Conservation (phyloP, 2,113 vertebrate genomes). For the Casuarius casuarius region DNA sequence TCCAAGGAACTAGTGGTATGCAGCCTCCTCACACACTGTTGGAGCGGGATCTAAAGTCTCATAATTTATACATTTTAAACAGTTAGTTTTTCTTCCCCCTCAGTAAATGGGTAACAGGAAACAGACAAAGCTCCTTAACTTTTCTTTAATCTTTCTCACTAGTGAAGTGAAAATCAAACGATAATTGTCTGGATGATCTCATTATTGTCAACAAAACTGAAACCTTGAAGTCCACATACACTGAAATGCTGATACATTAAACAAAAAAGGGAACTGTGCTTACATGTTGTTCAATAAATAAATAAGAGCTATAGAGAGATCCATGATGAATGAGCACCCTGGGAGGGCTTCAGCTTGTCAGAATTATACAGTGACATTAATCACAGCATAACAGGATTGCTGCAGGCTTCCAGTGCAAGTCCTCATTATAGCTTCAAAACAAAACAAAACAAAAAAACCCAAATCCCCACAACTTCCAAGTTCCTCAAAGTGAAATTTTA, state of each 20-base stretch:
- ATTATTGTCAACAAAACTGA: slow-evolving; percentile 81
- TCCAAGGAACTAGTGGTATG: not conserved
- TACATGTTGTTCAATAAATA: slow-evolving; percentile 79
- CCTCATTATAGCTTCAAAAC: slow-evolving; percentile 72
- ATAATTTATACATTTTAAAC: slow-evolving; percentile 62
- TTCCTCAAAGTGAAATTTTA: not conserved
- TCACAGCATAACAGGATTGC: slow-evolving; percentile 63
- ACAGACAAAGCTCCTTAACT: slow-evolving; percentile 78
- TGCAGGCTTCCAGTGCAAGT: slow-evolving; percentile 61
- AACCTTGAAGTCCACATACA: slow-evolving; percentile 75
- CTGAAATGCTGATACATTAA: slow-evolving; percentile 74
- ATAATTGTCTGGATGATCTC: slow-evolving; percentile 83
- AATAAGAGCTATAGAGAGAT: slow-evolving; percentile 70
- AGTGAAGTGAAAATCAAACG: slow-evolving; percentile 78
- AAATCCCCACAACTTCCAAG: slow-evolving; percentile 43
- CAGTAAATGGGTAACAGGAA: slow-evolving; percentile 77
- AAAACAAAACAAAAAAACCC: slow-evolving; percentile 5
- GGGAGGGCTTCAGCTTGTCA: slow-evolving; percentile 51
- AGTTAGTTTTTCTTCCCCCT: slow-evolving; percentile 21
- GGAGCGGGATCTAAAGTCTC: slow-evolving; percentile 8
- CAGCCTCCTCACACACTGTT: not conserved
- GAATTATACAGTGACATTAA: slow-evolving; percentile 72
- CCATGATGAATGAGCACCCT: slow-evolving; percentile 49
- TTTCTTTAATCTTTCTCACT: slow-evolving; percentile 81
- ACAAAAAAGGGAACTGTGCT: slow-evolving; percentile 74